Conservation (phyloP, 2,888 invertebrate genomes). For the Thecocarcelia acutangulata region DNA sequence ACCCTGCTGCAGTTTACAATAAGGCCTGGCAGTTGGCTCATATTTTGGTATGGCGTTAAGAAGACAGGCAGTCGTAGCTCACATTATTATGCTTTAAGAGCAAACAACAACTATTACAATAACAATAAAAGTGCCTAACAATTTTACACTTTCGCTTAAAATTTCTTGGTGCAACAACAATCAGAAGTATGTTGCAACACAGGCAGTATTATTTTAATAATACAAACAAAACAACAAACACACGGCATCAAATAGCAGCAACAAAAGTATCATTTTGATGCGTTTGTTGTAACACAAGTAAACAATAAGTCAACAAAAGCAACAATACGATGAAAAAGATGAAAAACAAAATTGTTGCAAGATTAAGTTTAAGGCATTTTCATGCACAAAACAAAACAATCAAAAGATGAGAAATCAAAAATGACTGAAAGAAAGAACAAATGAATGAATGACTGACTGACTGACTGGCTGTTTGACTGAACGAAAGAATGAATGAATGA, state of each 20-base stretch:
- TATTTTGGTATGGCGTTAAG: constrained; percentile 8
- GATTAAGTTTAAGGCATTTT: constrained; percentile 60
- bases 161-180: constrained; percentile 49
- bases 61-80: constrained; percentile 24
- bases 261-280: constrained; percentile 67
- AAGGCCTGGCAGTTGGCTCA: constrained; percentile 19
- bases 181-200: constrained; percentile 40
- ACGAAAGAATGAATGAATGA: constrained; percentile 3
- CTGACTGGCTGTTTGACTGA: not conserved
- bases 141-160: constrained; percentile 66
- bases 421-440: constrained; percentile 34
- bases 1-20: constrained; percentile 6
- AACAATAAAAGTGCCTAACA: constrained; percentile 45
- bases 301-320: constrained; percentile 56
- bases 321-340: constrained; percentile 5
- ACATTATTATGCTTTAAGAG: constrained; percentile 31
- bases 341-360: constrained; percentile 51
- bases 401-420: constrained; percentile 51
- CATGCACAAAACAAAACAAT: constrained; percentile 46
- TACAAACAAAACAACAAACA: constrained; percentile 24
- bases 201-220: constrained; percentile 33
- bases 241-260: constrained; percentile 10
- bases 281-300: constrained; percentile 62
- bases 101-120: constrained; percentile 5
- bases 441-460: constrained; percentile 6